Conservation (phyloP, 2,113 vertebrate genomes). For the Vulpes ferrilata region DNA sequence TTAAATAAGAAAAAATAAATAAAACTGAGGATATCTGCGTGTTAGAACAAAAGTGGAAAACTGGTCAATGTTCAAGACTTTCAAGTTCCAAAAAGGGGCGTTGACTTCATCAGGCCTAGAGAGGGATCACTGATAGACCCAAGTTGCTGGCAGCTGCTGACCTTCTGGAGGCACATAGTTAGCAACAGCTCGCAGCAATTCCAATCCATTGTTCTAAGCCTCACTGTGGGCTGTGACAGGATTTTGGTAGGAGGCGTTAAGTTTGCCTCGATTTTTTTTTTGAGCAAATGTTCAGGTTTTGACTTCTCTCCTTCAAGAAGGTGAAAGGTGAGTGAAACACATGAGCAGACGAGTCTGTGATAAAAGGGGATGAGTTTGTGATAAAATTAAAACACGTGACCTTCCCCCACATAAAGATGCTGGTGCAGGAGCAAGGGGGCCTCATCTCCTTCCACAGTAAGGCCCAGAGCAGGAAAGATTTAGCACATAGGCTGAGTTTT, state of each 20-base stretch:
- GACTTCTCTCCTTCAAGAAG: constrained; percentile 9
- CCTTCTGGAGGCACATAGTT: neutral
- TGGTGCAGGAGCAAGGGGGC: neutral
- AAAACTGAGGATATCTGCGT: neutral
- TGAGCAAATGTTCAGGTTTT: neutral
- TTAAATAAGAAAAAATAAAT: neutral
- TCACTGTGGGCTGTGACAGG: neutral
- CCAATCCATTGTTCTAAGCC: neutral
- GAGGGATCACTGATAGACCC: accelerated
- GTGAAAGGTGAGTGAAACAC: constrained; percentile 15
- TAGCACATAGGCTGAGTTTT: neutral
- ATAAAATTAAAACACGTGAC: neutral
- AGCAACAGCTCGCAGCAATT: neutral
- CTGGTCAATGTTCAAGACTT: neutral
- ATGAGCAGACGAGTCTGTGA: neutral
- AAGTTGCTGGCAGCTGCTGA: neutral
- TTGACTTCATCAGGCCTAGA: neutral
- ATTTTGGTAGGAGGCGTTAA: neutral
- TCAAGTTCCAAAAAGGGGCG: neutral
- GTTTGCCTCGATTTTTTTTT: neutral
- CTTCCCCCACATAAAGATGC: neutral
- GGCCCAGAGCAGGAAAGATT: accelerated
- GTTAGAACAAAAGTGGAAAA: neutral
- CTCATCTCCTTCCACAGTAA: accelerated
- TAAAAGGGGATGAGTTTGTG: neutral